Evolutionary conservation across 2,888 invertebrate species (phyloP).

Genomic region (Torymus tubicola): DNA sequence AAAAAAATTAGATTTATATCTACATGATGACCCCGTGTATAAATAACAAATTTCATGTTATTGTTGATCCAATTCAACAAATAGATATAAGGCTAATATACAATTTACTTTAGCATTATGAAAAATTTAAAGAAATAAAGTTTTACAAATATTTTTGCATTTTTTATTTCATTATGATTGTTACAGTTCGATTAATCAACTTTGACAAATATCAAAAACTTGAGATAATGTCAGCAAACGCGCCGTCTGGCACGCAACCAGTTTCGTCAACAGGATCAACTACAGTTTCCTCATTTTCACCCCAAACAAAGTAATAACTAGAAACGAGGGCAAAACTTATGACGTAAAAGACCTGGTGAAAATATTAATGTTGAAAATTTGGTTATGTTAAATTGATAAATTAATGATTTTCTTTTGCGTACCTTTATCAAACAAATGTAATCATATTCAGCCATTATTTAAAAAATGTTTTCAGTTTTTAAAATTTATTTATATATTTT

Average conservation of each 20-base stretch:
- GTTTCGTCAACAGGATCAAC: conserved; percentile 65
- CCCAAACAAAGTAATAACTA: conserved; percentile 67
- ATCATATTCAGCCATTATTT: no score
- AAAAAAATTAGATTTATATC: not conserved
- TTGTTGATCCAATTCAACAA: not conserved
- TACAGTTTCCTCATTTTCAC: conserved; percentile 59
- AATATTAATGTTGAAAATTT: conserved; percentile 14
- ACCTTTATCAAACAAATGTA: conserved; percentile 28
- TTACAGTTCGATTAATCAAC: not conserved
- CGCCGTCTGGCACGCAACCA: conserved; percentile 69
- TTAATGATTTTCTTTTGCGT: not conserved
- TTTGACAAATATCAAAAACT: not conserved
- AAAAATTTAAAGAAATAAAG: conserved; percentile 15
- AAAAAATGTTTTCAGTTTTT: no score
- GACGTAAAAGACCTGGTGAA: conserved; percentile 55
- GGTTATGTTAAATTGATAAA: conserved; percentile 2
- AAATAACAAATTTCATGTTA: conserved; percentile 18
- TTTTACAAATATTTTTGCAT: conserved; percentile 10
- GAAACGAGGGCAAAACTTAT: conserved; percentile 62
- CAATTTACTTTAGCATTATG: conserved; percentile 11
- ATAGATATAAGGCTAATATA: conserved; percentile 6
- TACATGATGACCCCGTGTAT: conserved; percentile 2
- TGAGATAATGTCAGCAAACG: conserved; percentile 52
- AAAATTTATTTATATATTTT: no score
- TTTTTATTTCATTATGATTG: conserved; percentile 14